Percentiles rank a stretch among this genome's conserved stretches.
Conservation (phyloP, 1,140 invertebrate species). For the Heliothis virescens region DNA sequence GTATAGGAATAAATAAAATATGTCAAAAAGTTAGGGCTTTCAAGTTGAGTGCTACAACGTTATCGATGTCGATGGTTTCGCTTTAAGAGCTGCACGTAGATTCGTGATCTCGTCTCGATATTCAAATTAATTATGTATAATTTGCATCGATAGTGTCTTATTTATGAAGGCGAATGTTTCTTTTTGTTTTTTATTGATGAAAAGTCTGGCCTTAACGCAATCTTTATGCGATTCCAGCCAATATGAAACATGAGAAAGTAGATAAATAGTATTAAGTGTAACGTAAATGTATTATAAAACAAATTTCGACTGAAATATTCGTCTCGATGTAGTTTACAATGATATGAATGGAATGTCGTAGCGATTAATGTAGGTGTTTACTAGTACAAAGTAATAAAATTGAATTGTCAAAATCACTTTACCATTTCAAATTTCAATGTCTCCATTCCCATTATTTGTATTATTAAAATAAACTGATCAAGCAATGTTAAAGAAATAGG, state of each 20-base stretch:
- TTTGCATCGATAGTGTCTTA: slow-evolving; percentile 64
- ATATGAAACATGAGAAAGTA: slow-evolving; percentile 66
- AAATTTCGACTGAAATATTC: slow-evolving; percentile 84
- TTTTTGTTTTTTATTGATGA: slow-evolving; percentile 43
- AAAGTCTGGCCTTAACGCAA: slow-evolving; percentile 74
- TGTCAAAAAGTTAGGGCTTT: slow-evolving; percentile 27
- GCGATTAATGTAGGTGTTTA: slow-evolving; percentile 78
- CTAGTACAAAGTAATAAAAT: slow-evolving; percentile 78
- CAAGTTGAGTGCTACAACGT: slow-evolving; percentile 50
- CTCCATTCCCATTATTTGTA: slow-evolving; percentile 38
- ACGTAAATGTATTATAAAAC: slow-evolving; percentile 81
- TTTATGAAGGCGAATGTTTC: slow-evolving; percentile 51
- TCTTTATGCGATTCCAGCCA: slow-evolving; percentile 80
- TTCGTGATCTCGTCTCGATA: slow-evolving; percentile 62
- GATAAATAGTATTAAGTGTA: slow-evolving; percentile 74
- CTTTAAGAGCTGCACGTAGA: slow-evolving; percentile 59
- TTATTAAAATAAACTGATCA: slow-evolving; percentile 30
- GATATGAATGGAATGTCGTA: slow-evolving; percentile 76
- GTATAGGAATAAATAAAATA: slow-evolving; percentile 1
- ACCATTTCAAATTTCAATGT: slow-evolving; percentile 38
- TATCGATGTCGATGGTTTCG: slow-evolving; percentile 62
- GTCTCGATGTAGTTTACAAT: slow-evolving; percentile 83
- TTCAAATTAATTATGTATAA: slow-evolving; percentile 55
- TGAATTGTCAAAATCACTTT: slow-evolving; percentile 40
- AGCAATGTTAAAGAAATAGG: slow-evolving; percentile 9